A percentile compares a stretch with the other conserved stretches of the same genome.
Evolutionary conservation across 2,888 invertebrate species (phyloP).

Genomic region (Zaprionus obscuricornis): DNA sequence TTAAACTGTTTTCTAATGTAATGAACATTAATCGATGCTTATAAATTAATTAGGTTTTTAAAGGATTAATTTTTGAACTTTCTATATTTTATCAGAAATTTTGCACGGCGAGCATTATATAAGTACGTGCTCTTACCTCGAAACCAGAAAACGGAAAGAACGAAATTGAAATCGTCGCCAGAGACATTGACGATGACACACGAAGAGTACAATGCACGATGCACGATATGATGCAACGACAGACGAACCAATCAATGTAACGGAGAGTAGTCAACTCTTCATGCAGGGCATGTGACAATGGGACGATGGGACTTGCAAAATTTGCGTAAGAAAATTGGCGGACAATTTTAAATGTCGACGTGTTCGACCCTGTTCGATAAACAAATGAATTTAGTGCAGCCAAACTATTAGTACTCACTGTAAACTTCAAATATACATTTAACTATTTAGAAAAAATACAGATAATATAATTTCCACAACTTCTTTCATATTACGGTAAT

Average conservation of each 20-base stretch:
- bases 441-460: too few relatives aligned
- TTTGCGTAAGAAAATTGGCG: too few relatives aligned
- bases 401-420: too few relatives aligned
- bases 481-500: too few relatives aligned
- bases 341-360: too few relatives aligned
- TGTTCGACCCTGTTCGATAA: too few relatives aligned
- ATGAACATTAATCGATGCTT: conserved; percentile 59
- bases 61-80: conserved; percentile 71
- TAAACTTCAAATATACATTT: too few relatives aligned
- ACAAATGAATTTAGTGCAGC: too few relatives aligned
- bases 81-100: too few relatives aligned
- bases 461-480: too few relatives aligned
- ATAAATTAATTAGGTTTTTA: conserved; percentile 57
- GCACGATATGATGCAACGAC: conserved; percentile 58
- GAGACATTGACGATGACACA: conserved; percentile 33
- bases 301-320: conserved; percentile 20
- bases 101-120: conserved; percentile 53
- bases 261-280: conserved; percentile 50
- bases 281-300: conserved; percentile 20
- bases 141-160: conserved; percentile 84
- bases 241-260: conserved; percentile 10
- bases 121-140: conserved; percentile 82
- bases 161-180: conserved; percentile 72
- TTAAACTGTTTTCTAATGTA: conserved; percentile 30
- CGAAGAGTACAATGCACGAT: conserved; percentile 32